Base-by-base conservation (phyloP, 2,888 invertebrate genomes). In the Tromatobia lineatoria region DNA sequence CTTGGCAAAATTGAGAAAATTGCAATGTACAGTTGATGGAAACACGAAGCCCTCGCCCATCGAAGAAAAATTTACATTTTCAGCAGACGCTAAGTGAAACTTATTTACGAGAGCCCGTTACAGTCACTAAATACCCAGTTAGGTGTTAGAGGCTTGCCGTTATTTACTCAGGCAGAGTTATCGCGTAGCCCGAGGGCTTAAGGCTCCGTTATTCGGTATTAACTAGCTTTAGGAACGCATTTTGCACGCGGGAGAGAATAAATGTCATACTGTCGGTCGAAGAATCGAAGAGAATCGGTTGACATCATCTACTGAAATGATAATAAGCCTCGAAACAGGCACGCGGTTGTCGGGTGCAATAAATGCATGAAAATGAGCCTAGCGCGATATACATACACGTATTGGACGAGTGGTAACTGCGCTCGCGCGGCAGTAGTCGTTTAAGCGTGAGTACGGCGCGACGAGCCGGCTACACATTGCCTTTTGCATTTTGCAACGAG, bases 221-320 rank as follows among this genome's bases (percentile, higher is more conserved):
- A 11, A 25, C 11, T 13, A 13, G 38, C 45, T 15, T 42, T 50
- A 38, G 42, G 25, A 23, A 42, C 42, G 50, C 38, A 29, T 2
- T 11, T 20, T 42, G 10, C 11, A 15, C 18, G 34, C 10, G 18
- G 42, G 25, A 76, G 8, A 47, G 47, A 77, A 67, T 13, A 69
- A 77, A 66, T 47, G 75, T 52, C 74, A 50, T 64, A 42, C 11
- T 15, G 66, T 20, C 59, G 61, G 61, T 23, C 71, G 66, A 13
- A 57, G 57, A 79, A 83, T 83, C 83, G 79, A 76, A 69, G n/a
- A 38, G 23, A 54, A 71, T 71, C 75, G 70, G 29, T 69, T 69
- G 82, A 82, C 79, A 75, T 80, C 83, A 79, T 29, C 71, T 45
- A 67, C 75, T 79, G 77, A 80, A 80, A 64, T 69, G 67, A 64